Percentiles rank a stretch among this genome's conserved stretches.
Evolutionary conservation across 53 echinoderm and acorn worm species (phyloP).

Genomic region (Luidia sarsii): DNA sequence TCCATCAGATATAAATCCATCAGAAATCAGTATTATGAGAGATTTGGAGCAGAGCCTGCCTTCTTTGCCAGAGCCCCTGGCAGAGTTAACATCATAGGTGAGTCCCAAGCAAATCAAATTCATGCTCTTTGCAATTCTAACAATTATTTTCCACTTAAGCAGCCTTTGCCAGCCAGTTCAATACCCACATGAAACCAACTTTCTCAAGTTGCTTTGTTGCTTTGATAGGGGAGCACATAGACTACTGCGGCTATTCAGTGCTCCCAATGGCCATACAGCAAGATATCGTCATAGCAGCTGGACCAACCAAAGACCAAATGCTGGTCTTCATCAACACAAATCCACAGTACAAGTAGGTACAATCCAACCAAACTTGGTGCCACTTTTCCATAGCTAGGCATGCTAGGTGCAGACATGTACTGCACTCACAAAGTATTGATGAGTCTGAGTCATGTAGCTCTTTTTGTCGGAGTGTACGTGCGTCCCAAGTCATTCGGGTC

Average conservation of each 20-base stretch:
- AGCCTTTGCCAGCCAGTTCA: not conserved
- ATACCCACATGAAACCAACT: not conserved
- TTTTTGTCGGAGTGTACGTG: too few relatives aligned
- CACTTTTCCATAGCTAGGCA: too few relatives aligned
- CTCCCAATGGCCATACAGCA: conserved; percentile 99
- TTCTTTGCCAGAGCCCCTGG: conserved; percentile 88
- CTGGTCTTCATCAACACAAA: conserved; percentile 67
- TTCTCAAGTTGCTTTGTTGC: not conserved
- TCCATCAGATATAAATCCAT: conserved; percentile 48
- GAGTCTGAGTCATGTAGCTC: too few relatives aligned
- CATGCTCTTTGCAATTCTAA: not conserved
- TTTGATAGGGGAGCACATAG: conserved; percentile 92
- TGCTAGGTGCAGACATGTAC: too few relatives aligned
- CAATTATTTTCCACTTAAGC: not conserved
- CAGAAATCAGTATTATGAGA: conserved; percentile 45
- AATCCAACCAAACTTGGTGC: too few relatives aligned
- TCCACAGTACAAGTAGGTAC: conserved; percentile 68
- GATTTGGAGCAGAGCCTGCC: conserved; percentile 65
- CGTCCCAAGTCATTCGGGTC: too few relatives aligned
- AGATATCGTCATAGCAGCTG: conserved; percentile 91
- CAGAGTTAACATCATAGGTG: conserved; percentile 97
- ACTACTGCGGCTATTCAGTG: conserved; percentile 97
- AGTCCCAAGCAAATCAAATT: too few relatives aligned
- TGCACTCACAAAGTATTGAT: too few relatives aligned
- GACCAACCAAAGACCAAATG: conserved; percentile 48